Conservation (phyloP, 2,113 vertebrate genomes). For the Oxyruncus cristatus region DNA sequence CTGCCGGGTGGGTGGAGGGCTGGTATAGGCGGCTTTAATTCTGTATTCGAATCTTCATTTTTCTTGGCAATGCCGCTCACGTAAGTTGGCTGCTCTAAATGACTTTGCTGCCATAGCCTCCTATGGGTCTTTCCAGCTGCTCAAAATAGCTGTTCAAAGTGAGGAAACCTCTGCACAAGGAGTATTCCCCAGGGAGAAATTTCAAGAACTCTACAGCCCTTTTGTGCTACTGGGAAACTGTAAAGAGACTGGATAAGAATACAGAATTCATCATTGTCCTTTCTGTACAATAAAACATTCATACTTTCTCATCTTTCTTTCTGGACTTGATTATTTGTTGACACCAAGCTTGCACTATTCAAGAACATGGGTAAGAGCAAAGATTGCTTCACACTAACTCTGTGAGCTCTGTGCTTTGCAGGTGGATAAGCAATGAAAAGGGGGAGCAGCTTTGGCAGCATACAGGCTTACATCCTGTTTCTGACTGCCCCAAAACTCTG, state of each 20-base stretch:
- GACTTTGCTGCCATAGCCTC: conserved; percentile 28
- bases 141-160: conserved; percentile 22
- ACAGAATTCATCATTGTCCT: neutral
- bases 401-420: neutral
- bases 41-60: neutral
- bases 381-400: neutral
- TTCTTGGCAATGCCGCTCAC: conserved; percentile 25
- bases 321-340: neutral
- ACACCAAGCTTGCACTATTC: neutral
- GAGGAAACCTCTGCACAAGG: conserved; percentile 17
- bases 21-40: neutral
- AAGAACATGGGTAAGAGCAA: neutral
- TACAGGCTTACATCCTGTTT: neutral
- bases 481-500: neutral
- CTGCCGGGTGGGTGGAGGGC: neutral
- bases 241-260: neutral
- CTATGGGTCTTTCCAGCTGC: conserved; percentile 1
- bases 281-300: neutral
- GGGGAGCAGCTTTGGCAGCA: neutral
- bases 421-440: neutral
- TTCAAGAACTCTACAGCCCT: neutral
- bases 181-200: neutral
- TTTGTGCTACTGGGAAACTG: neutral
- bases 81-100: conserved; percentile 24
- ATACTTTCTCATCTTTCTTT: neutral